These are phyloP conservation scores for Neoascia interrupta DNA, from an alignment of 2,888 invertebrate genomes.

Conservation along the genomic window DNA sequence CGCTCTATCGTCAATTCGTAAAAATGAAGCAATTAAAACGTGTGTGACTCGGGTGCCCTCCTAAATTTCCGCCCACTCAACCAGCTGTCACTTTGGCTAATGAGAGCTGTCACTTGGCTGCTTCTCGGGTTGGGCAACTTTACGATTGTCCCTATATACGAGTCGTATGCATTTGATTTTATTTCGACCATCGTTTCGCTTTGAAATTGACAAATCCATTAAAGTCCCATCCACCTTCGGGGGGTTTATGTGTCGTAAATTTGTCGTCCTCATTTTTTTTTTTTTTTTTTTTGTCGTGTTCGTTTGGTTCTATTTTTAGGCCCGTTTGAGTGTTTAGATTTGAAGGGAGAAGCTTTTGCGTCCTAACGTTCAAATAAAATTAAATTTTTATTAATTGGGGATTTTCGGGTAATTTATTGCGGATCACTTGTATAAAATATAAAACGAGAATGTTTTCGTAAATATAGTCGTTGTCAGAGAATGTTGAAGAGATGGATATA, in stretches of 20 bases:
- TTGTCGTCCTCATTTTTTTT: constrained; percentile 62
- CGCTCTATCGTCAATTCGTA: constrained; percentile 48
- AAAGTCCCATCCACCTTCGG: constrained; percentile 51
- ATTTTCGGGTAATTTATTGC: constrained; percentile 49
- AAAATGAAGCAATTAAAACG: constrained; percentile 57
- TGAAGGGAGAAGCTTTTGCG: constrained; percentile 16
- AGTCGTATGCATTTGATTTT: constrained; percentile 28
- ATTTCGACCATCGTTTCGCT: constrained; percentile 34
- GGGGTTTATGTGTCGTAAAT: constrained; percentile 56
- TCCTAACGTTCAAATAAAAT: constrained; percentile 40
- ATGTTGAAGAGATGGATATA: no score
- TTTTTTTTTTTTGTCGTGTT: background rate
- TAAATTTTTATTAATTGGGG: constrained; percentile 60
- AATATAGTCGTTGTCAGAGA: no score
- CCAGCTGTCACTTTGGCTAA: constrained; percentile 64
- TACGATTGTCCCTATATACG: constrained; percentile 12
- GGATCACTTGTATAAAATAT: constrained; percentile 29
- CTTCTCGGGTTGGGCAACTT: constrained; percentile 53
- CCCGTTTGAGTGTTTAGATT: background rate
- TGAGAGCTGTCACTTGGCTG: constrained; percentile 63
- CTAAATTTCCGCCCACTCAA: constrained; percentile 57
- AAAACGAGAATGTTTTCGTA: no score
- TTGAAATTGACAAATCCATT: constrained; percentile 66
- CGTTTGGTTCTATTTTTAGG: constrained; percentile 33
- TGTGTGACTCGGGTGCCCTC: constrained; percentile 60